Evolutionary conservation across 2,797 vertebrate genomes (phyloP), one percentile per base, ranked within the genome.

Genomic region (Gobionotothen gibberifrons): DNA sequence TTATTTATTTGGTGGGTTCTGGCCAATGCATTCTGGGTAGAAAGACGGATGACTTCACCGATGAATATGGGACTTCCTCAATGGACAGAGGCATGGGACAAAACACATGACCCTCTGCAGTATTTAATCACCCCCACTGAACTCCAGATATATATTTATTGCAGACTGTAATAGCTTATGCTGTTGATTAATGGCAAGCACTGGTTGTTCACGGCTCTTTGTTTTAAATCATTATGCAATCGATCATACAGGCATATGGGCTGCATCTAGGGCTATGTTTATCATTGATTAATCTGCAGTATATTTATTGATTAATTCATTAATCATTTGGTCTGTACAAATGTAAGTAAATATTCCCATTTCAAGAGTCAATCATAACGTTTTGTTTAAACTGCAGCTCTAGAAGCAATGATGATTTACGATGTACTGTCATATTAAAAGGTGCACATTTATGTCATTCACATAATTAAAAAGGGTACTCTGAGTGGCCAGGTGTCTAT

Each of bases 1-100:
- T 83, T 90, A 92, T 93, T 93, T 91, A 90, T 93, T 91, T 87
- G 83, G 84, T 83, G 86, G 82, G 82, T 68, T 83, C 76, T 85
- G 73, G 86, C 88, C 76, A 84, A 66, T 90, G 84, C 74, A 81
- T 89, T 90, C 84, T 86, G 80, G 77, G 82, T 81, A 87, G 78
- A 84, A 82, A 84, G 70, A 74, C 60, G 53, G 72, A 90, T 86
- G 84, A 86, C 76, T 90, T 90, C 76, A 82, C 84, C 69, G 84
- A 87, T 85, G 78, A 87, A 90, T 85, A 46, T 83, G 79, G 85
- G 81, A 81, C 84, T 83, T 89, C 85, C 83, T 84, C 75, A 82
- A 84, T 84, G 78, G 79, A 86, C 83, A 77, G 76, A 89, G 83
- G 67, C 87, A 79, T 89, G 84, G 86, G 89, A 82, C 90, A 86